Percentiles rank a stretch among this genome's conserved stretches.
These are phyloP conservation scores for Leptinotarsa haldemani DNA, from an alignment of 2,888 invertebrate genomes.

Conservation along the genomic window DNA sequence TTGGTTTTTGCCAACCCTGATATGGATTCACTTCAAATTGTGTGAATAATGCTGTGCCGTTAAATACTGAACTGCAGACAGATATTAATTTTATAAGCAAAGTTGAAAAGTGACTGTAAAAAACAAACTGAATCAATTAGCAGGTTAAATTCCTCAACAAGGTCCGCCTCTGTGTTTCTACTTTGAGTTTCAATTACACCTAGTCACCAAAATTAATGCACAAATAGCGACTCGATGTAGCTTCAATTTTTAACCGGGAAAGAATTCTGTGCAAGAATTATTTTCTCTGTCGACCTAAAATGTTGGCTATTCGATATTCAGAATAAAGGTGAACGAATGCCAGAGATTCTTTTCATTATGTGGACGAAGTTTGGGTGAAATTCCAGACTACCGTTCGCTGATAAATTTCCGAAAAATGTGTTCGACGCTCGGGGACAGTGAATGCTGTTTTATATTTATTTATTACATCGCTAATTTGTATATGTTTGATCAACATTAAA, in stretches of 20 bases:
- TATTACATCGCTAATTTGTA: not conserved
- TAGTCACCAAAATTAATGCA: constrained; percentile 4
- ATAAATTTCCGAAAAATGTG: constrained; percentile 28
- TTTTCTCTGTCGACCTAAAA: constrained; percentile 14
- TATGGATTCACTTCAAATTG: too few relatives aligned
- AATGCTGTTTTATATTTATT: constrained; percentile 3
- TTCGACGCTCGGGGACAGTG: constrained; percentile 1
- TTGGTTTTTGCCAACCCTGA: too few relatives aligned
- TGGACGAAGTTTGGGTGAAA: constrained; percentile 24
- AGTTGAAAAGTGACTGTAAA: too few relatives aligned
- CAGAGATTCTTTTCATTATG: constrained; percentile 31
- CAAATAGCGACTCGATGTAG: constrained; percentile 18
- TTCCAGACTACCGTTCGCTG: constrained; percentile 26
- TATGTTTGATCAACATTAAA: too few relatives aligned
- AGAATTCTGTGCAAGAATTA: constrained; percentile 27
- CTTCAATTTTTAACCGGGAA: constrained; percentile 28
- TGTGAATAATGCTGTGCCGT: too few relatives aligned
- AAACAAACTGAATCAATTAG: too few relatives aligned
- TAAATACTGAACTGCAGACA: too few relatives aligned
- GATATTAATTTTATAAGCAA: too few relatives aligned
- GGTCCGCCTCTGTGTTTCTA: constrained; percentile 4
- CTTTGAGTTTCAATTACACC: constrained; percentile 1
- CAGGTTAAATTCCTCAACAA: not conserved
- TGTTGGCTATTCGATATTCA: constrained; percentile 29
- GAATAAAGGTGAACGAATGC: constrained; percentile 24